These are phyloP conservation scores for Baronia brevicornis DNA, from an alignment of 2,888 invertebrate genomes.

Conservation along the genomic window DNA sequence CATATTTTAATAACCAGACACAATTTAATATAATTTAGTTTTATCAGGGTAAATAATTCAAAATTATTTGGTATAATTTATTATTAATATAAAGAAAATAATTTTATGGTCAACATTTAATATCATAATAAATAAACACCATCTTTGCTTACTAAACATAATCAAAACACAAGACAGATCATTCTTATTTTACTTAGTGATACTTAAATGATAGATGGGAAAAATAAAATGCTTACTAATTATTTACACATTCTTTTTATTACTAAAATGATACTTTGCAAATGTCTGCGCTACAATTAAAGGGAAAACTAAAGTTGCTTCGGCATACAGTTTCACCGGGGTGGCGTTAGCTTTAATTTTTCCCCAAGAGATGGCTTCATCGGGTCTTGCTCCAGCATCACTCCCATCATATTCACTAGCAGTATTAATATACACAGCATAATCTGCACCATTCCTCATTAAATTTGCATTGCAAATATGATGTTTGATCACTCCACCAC, in stretches of 20 bases:
- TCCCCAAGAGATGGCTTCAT: slow-evolving; percentile 99
- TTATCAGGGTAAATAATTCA: too few species aligned
- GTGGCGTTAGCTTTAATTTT: slow-evolving; percentile 92
- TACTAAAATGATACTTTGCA: slow-evolving; percentile 80
- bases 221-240: slow-evolving; percentile 19
- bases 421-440: slow-evolving; percentile 95
- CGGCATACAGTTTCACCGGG: slow-evolving; percentile 95
- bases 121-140: too few species aligned
- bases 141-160: slow-evolving; percentile 6
- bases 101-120: too few species aligned
- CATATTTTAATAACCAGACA: too few species aligned
- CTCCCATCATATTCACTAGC: slow-evolving; percentile 97
- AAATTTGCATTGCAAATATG: slow-evolving; percentile 99
- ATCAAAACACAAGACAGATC: slow-evolving; percentile 10
- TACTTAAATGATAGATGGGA: too few species aligned
- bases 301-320: slow-evolving; percentile 96
- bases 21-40: too few species aligned
- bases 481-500: slow-evolving; percentile 98
- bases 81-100: too few species aligned
- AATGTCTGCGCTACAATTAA: slow-evolving; percentile 97
- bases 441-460: slow-evolving; percentile 99
- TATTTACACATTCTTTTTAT: slow-evolving; percentile 67
- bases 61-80: too few species aligned
- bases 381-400: slow-evolving; percentile 97
- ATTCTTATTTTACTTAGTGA: too few species aligned